Evolutionary conservation across 2,888 invertebrate genomes (phyloP), one percentile per base, ranked within the genome.

Genomic region (Microctonus brassicae): DNA sequence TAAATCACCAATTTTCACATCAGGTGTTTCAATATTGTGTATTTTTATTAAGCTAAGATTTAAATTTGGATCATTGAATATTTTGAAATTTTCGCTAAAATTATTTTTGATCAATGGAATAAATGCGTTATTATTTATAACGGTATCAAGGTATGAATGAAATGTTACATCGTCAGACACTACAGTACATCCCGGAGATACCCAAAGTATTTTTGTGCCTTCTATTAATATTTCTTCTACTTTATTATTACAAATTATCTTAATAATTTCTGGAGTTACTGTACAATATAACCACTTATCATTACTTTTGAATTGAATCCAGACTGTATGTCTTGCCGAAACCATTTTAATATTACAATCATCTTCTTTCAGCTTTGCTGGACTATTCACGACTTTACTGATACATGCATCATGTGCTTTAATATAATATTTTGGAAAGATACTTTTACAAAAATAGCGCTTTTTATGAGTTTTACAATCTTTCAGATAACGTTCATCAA

Each of bases 321-420:
- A 67, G 36, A 67, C 61, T 17, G 67, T 53, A 24, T 61, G 26
- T 39, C 60, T 13, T 29, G 34, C n/a, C 3, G n/a, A 13, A 22
- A 72, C 33, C 22, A 63, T 11, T 47, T 63, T 68, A 5, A 72
- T 24, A 42, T 42, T 39, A 22, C 68, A 47, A 58, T 68, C 68
- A 13, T 68, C 10, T 42, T 68, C 29, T 0, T 57, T n/a, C 47
- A 67, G 24, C 10, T 72, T 68, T n/a, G 53, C 9, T 0, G 67
- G 72, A 36, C 67, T 62, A 17, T 72, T 72, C 10, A 67, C 29
- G 6, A 72, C 68, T 63, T 67, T 68, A 29, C 72, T 72, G n/a
- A 68, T 17, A 26, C 67, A 72, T 7, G 72, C 17, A 17, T 72
- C 55, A 6, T 72, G 72, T 5, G 34, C 24, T 39, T 63, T 52